Evolutionary conservation across 2,113 vertebrate species (phyloP), one percentile per base, ranked within the genome.

Genomic region (Antigone vipio): DNA sequence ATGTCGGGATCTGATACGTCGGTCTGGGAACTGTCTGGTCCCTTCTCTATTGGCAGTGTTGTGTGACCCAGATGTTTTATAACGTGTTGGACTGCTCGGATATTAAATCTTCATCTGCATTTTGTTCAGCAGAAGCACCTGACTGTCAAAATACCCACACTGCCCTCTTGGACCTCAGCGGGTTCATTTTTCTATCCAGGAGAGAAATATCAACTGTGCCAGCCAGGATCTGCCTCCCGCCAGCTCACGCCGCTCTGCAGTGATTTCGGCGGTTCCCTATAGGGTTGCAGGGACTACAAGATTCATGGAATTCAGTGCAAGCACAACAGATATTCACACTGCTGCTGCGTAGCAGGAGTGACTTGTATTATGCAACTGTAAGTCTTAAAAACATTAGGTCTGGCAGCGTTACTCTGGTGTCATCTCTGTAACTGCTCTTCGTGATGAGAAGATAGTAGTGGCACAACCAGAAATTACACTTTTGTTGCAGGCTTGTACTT

Each of bases 1-100:
- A 3, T 19, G 19, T 7, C 44, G 4, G 3, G 3, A 32, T 13
- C 32, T 12, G n/a, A 0, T 23, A 29, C 7, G 11, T 5, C 14
- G 24, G n/a, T 40, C 55, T 55, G 69, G 12, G 63, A 80, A 29
- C 50, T 10, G 26, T 3, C 27, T 4, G 13, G 35, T 20, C 27
- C 56, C 7, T 58, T 47, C 50, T 87, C 47, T 29, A 3, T 30
- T 23, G 49, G 40, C 45, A 35, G 29, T 42, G 12, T 9, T 30
- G 44, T 11, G 27, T 12, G 62, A 63, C 23, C 10, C 73, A 55
- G 32, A 42, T 5, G 30, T 40, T 34, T 44, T n/a, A 45, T 29
- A 35, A 55, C n/a, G 13, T 0, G 7, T 4, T n/a, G 47, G 52
- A 47, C 53, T 15, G 23, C 52, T 35, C 22, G 38, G 11, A 15